Evolutionary conservation across 1,140 invertebrate species (phyloP), one percentile per base, ranked within the genome.

Genomic region (Eupristina koningsbergeri): DNA sequence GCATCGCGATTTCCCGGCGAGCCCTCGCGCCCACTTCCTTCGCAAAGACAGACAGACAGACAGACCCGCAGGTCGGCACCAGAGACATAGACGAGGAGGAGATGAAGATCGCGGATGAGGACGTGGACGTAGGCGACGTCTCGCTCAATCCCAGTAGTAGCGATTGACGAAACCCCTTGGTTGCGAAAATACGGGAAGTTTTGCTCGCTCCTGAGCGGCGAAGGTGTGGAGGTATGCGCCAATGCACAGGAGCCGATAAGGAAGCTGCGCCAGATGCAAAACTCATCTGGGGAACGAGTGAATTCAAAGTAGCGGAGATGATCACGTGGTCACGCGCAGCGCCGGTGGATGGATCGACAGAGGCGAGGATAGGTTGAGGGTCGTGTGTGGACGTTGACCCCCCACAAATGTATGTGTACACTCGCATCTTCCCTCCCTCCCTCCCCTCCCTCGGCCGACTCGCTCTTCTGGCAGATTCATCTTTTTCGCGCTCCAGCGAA

Each of bases 361-460:
- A 61, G 69, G 88, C 89, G 88, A 87, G 89, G 88, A 90, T 91
- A 91, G 89, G 89, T 91, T 89, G 89, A 88, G 90, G 91, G 91
- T 91, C 91, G 90, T 80, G 86, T 84, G 87, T 92, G 91, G 91
- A 87, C 91, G 89, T 92, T 92, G 91, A 92, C 90, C 91, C 89
- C 89, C 85, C 78, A 84, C 87, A 63, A 79, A 19, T 47, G 53
- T 47, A 61, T 69, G 61, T 69, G 58, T 50, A 45, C 19, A 61
- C 31, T 11, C 47, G 11, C 36, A 17, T 29, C 41, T n/a, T 41
- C 0, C 6, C 26, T 50, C 9, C 17, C 29, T 47, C 71, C 31
- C 71, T 29, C 71, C 31, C 45, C 3, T 41, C 41, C 7, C 15
- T 67, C 13, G 34, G 6, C 36, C 64, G 64, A n/a, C 36, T 15